These are phyloP conservation scores for Diaprepes abbreviatus DNA, from an alignment of 2,888 invertebrate species.

Conservation along the genomic window DNA sequence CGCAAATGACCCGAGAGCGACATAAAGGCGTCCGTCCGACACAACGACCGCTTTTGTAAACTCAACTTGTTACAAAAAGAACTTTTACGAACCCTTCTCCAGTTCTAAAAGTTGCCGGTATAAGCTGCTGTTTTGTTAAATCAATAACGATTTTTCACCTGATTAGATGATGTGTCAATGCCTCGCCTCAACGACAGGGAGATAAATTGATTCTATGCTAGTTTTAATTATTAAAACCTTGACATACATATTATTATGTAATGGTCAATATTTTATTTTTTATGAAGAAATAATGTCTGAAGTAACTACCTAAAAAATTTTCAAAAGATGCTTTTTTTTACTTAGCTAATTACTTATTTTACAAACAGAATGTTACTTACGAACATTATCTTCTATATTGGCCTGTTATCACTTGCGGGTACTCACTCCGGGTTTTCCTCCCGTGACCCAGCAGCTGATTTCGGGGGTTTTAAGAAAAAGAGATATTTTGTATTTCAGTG, in stretches of 20 bases:
- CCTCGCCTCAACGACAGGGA: slow-evolving; percentile 7
- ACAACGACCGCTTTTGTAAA: slow-evolving; percentile 50
- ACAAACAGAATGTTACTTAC: too few species aligned
- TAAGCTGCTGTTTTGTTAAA: slow-evolving; percentile 23
- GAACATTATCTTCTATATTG: too few species aligned
- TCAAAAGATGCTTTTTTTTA: too few species aligned
- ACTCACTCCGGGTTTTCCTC: too few species aligned
- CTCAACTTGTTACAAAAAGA: slow-evolving; percentile 55
- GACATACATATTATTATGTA: not conserved
- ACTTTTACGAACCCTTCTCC: slow-evolving; percentile 51
- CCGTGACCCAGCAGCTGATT: too few species aligned
- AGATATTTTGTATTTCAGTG: too few species aligned
- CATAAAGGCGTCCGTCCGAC: slow-evolving; percentile 63
- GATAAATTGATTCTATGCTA: not conserved
- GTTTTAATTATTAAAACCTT: slow-evolving; percentile 9
- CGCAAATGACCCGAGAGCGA: slow-evolving; percentile 65
- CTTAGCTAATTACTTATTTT: too few species aligned
- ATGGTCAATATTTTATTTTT: too few species aligned
- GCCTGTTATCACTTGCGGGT: too few species aligned
- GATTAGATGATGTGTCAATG: slow-evolving; percentile 33
- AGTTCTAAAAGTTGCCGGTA: slow-evolving; percentile 31
- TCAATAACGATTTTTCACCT: slow-evolving; percentile 43
- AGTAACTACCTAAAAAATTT: too few species aligned
- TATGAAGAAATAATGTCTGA: too few species aligned
- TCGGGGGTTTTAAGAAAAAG: too few species aligned